Evolutionary conservation across 2,797 vertebrate species (phyloP), one percentile per base, ranked within the genome.

Genomic region (Rhynchonycteris naso): DNA sequence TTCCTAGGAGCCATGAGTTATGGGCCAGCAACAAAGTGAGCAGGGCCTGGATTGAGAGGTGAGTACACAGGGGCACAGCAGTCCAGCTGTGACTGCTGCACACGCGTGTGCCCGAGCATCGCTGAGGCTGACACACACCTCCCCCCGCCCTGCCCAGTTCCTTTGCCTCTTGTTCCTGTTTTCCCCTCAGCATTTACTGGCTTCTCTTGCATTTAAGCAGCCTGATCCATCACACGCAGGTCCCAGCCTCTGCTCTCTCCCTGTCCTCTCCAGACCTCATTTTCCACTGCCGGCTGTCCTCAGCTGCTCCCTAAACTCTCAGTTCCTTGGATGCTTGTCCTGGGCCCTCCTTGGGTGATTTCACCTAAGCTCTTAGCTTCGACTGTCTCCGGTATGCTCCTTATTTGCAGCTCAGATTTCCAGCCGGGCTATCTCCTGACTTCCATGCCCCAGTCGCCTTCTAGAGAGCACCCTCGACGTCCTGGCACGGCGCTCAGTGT

Each of bases 161-260:
- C 24, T 52, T 59, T 54, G 43, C 14, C 78, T 33, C 59, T 24
- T 30, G 33, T 5, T 22, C 58, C 8, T 5, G 22, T 22, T 13
- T 22, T 7, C 19, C 52, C n/a, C 38, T n/a, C 56, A 5, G 7
- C 18, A 11, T 81, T 56, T 18, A 9, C 52, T 47, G 58, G 35
- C 9, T 61, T 76, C 28, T 3, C 50, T 38, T 72, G 58, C 13
- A 21, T 10, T 76, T 35, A 30, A 9, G 8, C 33, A 94, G 26
- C 43, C 22, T n/a, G 15, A 14, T 50, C 63, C 21, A 10, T 33
- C 75, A 10, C 18, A 26, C 0, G 33, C 35, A 19, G n/a, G 19
- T 76, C 86, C 93, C 66, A 71, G 59, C 38, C 58, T 72, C 86
- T 93, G 38, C 50, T 38, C 50, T 78, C 80, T 68, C 50, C 54